These are phyloP conservation scores for Lichenostomus cassidix DNA, from an alignment of 2,113 vertebrate genomes.

Conservation along the genomic window DNA sequence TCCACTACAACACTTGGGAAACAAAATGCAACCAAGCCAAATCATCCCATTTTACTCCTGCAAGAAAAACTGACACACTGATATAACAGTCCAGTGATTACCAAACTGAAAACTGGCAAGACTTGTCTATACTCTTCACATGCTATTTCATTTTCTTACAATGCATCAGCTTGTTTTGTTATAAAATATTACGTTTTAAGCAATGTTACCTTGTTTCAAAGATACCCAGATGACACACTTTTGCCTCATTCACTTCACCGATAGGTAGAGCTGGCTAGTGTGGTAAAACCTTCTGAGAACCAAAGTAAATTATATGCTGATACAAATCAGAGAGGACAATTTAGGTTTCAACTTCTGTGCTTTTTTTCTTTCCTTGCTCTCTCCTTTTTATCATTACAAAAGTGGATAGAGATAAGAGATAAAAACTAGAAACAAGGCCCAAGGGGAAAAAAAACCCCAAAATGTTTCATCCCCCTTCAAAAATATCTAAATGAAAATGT, in stretches of 20 bases:
- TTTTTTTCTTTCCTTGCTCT: background rate
- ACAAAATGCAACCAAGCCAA: background rate
- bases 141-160: background rate
- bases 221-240: background rate
- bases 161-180: background rate
- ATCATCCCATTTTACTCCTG: background rate
- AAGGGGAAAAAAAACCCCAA: fast-evolving
- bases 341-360: background rate
- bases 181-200: background rate
- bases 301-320: background rate
- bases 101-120: background rate
- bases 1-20: background rate
- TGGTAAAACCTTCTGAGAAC: background rate
- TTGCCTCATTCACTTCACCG: background rate
- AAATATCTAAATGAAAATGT: background rate
- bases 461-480: background rate
- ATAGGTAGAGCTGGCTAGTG: background rate
- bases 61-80: background rate
- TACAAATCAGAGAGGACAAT: background rate
- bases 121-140: background rate
- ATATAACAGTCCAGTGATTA: background rate
- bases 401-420: background rate
- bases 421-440: background rate
- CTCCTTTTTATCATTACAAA: background rate
- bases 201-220: background rate